Evolutionary conservation across 2,888 invertebrate genomes (phyloP).

Genomic region (Megamerina dolium): DNA sequence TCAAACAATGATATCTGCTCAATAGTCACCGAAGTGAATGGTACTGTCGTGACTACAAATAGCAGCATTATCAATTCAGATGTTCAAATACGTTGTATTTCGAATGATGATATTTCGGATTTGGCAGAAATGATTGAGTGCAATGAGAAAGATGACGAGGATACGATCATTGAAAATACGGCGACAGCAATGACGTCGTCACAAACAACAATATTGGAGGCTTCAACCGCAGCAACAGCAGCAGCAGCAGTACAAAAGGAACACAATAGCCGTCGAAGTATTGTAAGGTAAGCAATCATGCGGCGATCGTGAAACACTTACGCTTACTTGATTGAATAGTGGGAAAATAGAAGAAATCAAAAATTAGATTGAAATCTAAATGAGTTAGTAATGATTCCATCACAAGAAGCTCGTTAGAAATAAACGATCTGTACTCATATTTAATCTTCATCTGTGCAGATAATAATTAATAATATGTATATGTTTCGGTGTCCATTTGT

Average conservation of each 20-base stretch:
- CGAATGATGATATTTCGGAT: constrained; percentile 29
- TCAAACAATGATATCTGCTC: constrained; percentile 44
- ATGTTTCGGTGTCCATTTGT: no score
- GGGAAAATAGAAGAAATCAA: no score
- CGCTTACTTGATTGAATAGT: no score
- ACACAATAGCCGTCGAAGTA: constrained; percentile 44
- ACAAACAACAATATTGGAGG: no score
- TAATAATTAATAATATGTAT: no score
- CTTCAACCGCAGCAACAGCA: constrained; percentile 20
- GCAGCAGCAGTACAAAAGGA: constrained; percentile 39
- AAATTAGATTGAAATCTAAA: no score
- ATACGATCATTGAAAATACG: constrained; percentile 8
- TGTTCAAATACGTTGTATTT: constrained; percentile 20
- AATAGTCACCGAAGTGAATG: constrained; percentile 25
- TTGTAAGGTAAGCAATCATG: constrained; percentile 46
- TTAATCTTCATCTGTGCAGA: no score
- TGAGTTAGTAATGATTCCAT: no score
- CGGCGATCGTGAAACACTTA: no score
- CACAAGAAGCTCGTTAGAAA: no score
- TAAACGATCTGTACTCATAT: no score
- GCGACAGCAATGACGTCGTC: no score
- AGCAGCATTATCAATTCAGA: constrained; percentile 4
- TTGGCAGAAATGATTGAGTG: constrained; percentile 34
- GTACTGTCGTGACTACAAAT: constrained; percentile 1
- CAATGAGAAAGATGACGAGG: constrained; percentile 20